phyloP scores from a whole-genome alignment of 2,797 vertebrate species.

The Cheirogaleus major region DNA sequence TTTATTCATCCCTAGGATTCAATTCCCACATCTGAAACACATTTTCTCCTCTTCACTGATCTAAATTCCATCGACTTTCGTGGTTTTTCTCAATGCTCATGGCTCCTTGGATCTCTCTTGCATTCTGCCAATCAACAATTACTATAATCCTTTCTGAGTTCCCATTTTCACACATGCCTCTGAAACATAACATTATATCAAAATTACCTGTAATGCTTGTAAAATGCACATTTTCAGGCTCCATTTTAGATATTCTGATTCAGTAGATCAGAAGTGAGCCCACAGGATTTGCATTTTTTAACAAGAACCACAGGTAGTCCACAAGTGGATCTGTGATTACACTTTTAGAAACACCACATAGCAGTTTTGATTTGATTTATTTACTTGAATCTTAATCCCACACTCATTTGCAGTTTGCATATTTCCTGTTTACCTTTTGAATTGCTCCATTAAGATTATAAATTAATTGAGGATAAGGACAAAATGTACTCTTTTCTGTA shows the following conservation, averaged over 20 bases:
- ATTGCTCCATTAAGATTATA: not conserved
- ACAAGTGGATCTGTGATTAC: not conserved
- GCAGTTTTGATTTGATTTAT: not conserved
- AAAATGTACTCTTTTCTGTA: not conserved
- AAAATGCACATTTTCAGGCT: not conserved
- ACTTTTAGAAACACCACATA: not conserved
- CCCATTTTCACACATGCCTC: not conserved
- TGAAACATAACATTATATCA: not conserved
- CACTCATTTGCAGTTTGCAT: not conserved
- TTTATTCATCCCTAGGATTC: not conserved
- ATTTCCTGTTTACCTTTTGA: constrained; percentile 9
- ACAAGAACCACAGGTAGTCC: not conserved
- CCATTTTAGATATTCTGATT: not conserved
- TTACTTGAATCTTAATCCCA: not conserved
- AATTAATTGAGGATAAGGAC: not conserved
- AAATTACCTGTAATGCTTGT: not conserved
- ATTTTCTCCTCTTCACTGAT: not conserved
- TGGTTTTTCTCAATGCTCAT: not conserved
- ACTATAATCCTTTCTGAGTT: not conserved
- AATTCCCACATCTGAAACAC: not conserved
- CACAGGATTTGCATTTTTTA: constrained; percentile 4
- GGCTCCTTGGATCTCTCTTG: not conserved
- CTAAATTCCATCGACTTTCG: not conserved
- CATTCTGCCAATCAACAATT: not conserved
- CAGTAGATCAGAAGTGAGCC: not conserved